A percentile compares a stretch with the other conserved stretches of the same genome.
phyloP scores from a whole-genome alignment of 2,113 vertebrate genomes.

The Thinocorus orbignyianus region DNA sequence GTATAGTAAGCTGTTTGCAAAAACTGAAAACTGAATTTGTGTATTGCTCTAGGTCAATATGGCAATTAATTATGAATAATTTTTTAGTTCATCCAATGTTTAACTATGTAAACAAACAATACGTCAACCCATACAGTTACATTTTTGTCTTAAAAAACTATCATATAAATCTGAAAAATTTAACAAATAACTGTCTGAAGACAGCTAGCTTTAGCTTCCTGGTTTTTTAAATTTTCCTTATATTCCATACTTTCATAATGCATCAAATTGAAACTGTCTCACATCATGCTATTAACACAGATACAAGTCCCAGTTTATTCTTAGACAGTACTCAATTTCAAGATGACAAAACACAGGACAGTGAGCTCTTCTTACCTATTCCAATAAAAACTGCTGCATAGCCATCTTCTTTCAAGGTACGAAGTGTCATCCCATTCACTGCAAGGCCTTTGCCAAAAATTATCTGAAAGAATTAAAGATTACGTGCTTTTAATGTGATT shows the following conservation, averaged over 20 bases:
- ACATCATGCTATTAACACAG: background rate
- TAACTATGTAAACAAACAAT: background rate
- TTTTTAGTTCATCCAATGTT: constrained; percentile 7
- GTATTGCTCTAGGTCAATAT: background rate
- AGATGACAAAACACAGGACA: background rate
- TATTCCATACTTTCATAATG: background rate
- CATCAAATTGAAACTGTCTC: background rate
- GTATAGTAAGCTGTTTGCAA: background rate
- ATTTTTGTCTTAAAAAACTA: background rate
- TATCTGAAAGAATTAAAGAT: constrained; percentile 76
- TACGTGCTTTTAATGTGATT: background rate
- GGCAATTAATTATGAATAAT: background rate
- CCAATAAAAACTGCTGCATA: constrained; percentile 87
- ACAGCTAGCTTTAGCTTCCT: background rate
- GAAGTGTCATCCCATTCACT: constrained; percentile 81
- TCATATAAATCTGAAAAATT: background rate
- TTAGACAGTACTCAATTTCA: background rate
- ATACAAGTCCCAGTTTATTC: background rate
- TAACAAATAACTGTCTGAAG: background rate
- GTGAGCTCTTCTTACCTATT: constrained; percentile 81
- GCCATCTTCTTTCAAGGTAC: constrained; percentile 82
- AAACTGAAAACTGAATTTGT: background rate
- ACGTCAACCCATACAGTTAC: background rate
- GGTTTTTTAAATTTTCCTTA: background rate
- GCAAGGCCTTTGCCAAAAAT: constrained; percentile 83